Percentiles rank a stretch among this genome's conserved stretches.
phyloP scores from a whole-genome alignment of 2,113 vertebrate species.

The Oplegnathus fasciatus region DNA sequence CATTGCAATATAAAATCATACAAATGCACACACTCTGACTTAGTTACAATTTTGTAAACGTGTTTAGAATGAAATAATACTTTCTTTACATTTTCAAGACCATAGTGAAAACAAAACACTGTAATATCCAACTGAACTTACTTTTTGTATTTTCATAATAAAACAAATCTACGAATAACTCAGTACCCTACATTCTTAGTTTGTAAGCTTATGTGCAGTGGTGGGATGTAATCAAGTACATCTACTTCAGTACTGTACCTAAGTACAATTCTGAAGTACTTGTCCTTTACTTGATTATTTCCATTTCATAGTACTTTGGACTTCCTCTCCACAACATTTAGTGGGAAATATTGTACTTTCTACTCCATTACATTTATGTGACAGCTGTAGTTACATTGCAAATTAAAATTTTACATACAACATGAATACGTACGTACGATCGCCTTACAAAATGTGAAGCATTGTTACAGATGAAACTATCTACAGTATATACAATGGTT shows the following conservation, averaged over 20 bases:
- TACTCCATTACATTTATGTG: neutral
- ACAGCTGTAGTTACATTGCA: neutral
- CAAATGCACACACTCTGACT: neutral
- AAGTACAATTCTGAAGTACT: neutral
- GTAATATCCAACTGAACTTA: neutral
- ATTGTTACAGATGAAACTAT: neutral
- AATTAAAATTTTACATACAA: neutral
- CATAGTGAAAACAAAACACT: neutral
- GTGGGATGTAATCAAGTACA: neutral
- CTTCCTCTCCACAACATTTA: neutral
- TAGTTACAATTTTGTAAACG: neutral
- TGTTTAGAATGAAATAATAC: neutral
- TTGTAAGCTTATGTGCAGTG: neutral
- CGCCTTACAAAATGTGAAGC: neutral
- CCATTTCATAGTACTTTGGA: neutral
- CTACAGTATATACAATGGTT: neutral
- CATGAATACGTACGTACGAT: neutral
- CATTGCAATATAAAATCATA: neutral
- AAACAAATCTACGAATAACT: neutral
- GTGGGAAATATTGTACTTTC: neutral
- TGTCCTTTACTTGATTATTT: neutral
- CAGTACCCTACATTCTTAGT: neutral
- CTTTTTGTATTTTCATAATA: neutral
- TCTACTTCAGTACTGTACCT: neutral
- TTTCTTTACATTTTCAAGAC: neutral